phyloP scores from a whole-genome alignment of 1,140 invertebrate species.

The Drosophila guanche region DNA sequence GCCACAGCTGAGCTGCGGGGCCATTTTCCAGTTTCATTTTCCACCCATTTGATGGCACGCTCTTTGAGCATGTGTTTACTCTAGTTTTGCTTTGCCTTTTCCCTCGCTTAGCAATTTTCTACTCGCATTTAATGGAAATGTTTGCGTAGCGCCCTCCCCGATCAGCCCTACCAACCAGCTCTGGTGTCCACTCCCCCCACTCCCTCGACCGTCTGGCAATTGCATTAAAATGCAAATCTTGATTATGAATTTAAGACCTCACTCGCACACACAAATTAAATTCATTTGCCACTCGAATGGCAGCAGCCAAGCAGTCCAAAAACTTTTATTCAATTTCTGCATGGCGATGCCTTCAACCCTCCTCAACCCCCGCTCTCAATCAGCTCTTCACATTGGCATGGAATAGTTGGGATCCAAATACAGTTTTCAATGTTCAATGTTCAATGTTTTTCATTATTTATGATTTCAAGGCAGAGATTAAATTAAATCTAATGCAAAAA shows the following conservation, averaged over 20 bases:
- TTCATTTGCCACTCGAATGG: constrained; percentile 47
- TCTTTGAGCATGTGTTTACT: constrained; percentile 71
- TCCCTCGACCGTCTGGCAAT: background rate
- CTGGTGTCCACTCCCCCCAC: too few relatives aligned
- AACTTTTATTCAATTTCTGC: constrained; percentile 30
- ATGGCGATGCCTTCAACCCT: background rate
- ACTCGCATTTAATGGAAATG: constrained; percentile 75
- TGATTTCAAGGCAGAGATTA: too few relatives aligned
- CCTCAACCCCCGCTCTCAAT: too few relatives aligned
- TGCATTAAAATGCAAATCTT: constrained; percentile 72
- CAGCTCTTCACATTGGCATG: too few relatives aligned
- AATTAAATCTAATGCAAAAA: too few relatives aligned
- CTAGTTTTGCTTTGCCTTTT: constrained; percentile 57
- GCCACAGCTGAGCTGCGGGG: background rate
- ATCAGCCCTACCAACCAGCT: too few relatives aligned
- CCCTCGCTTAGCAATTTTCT: constrained; percentile 27
- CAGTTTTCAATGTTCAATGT: too few relatives aligned
- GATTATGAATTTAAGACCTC: constrained; percentile 67
- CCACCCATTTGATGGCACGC: constrained; percentile 26
- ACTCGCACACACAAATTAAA: constrained; percentile 56
- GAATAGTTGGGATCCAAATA: too few relatives aligned
- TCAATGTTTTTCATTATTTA: too few relatives aligned
- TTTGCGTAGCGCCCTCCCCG: constrained; percentile 65
- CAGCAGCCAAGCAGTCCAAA: background rate
- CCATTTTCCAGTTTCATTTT: constrained; percentile 26